Evolutionary conservation across 2,797 vertebrate genomes (phyloP).

Genomic region (Lateolabrax maculatus): DNA sequence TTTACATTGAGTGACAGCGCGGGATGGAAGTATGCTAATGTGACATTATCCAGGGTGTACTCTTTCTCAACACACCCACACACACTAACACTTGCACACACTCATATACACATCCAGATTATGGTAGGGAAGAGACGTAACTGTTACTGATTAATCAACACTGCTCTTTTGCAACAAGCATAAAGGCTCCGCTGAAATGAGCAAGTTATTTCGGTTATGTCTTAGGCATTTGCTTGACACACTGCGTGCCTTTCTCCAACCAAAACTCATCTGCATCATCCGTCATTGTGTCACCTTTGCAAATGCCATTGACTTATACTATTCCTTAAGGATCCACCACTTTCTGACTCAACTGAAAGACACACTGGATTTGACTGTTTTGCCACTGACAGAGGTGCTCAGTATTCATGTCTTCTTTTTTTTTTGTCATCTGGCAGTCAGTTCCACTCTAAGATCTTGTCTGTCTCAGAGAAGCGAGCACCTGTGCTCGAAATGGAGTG

Average conservation of each 20-base stretch:
- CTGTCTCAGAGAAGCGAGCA: slow-evolving; percentile 56
- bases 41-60: slow-evolving; percentile 65
- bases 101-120: slow-evolving; percentile 19
- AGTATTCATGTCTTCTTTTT: slow-evolving; percentile 52
- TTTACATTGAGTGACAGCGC: slow-evolving; percentile 58
- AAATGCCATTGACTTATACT: slow-evolving; percentile 30
- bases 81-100: background rate
- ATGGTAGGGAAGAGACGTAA: slow-evolving; percentile 16
- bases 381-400: slow-evolving; percentile 46
- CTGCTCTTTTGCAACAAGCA: slow-evolving; percentile 23
- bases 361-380: slow-evolving; percentile 24
- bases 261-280: slow-evolving; percentile 11
- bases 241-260: background rate
- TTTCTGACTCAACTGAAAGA: slow-evolving; percentile 17
- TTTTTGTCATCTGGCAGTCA: slow-evolving; percentile 50
- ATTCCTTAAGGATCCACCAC: slow-evolving; percentile 18
- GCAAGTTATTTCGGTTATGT: slow-evolving; percentile 34
- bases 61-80: slow-evolving; percentile 21
- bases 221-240: slow-evolving; percentile 33
- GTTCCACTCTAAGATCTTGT: slow-evolving; percentile 56
- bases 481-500: slow-evolving; percentile 56
- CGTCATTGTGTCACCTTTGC: background rate
- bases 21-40: slow-evolving; percentile 69
- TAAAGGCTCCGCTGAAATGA: slow-evolving; percentile 34
- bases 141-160: slow-evolving; percentile 53